A percentile compares a stretch with the other conserved stretches of the same genome.
phyloP scores from a whole-genome alignment of 2,888 invertebrate genomes.

The Himalopsyche kuldschensis region DNA sequence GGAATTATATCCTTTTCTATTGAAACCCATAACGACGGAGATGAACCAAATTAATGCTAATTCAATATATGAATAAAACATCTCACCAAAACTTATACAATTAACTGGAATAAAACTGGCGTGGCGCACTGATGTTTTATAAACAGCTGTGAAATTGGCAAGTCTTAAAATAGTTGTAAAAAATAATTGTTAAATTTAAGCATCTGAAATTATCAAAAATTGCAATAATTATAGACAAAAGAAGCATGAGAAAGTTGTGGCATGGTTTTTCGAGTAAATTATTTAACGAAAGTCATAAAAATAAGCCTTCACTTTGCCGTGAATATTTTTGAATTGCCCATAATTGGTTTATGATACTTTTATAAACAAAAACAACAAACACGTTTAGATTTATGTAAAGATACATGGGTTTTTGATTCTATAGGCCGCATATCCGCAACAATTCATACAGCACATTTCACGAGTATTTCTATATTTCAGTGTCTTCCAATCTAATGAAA shows the following conservation, averaged over 20 bases:
- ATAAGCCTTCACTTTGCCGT: background rate
- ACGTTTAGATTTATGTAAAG: background rate
- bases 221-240: background rate
- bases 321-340: background rate
- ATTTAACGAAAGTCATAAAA: background rate
- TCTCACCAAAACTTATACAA: too few relatives aligned
- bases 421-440: background rate
- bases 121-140: too few relatives aligned
- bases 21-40: too few relatives aligned
- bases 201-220: background rate
- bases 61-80: too few relatives aligned
- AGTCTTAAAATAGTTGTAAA: background rate
- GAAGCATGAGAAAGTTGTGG: conserved; percentile 1
- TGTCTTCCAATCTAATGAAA: background rate
- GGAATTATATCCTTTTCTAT: too few relatives aligned
- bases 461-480: background rate
- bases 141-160: too few relatives aligned
- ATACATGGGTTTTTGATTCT: background rate
- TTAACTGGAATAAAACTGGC: too few relatives aligned
- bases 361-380: background rate
- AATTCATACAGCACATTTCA: background rate
- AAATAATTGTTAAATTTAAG: background rate
- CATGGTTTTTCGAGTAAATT: background rate
- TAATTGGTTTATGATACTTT: background rate
- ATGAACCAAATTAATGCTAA: too few relatives aligned